Base-by-base conservation (phyloP, 1,140 invertebrate species). In the Pseudomyrmex flavicornis region DNA sequence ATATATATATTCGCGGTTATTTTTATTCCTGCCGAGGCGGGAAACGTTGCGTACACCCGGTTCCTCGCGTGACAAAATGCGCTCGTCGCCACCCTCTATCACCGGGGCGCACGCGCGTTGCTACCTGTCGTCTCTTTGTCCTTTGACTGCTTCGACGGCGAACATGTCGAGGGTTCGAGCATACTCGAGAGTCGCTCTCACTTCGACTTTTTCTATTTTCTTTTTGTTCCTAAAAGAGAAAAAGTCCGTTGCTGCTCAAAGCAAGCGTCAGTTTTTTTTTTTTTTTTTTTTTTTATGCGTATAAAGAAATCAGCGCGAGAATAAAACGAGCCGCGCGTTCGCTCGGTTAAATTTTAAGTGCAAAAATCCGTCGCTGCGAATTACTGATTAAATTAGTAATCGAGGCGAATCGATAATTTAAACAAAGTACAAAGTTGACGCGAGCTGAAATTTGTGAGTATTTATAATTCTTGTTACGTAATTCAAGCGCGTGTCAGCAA, bases 91-190 rank as follows among this genome's bases (percentile, higher is more conserved):
- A 72, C 76, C 76, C 66, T 80, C 66, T 66, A 80, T 80, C 76
- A 80, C 70, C 54, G 79, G 83, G 76, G 83, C 83, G 50, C 70
- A 26, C 56, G 66, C 68, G 89, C 86, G 91, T 90, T 88, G 66
- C 35, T 76, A 76, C 61, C 74, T 76, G 54, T 86, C 87, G 88
- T 87, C 65, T 80, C 66, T 80, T 66, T 70, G 76, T 80, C 66
- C 66, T 80, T 80, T 80, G 76, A 80, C 66, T 72, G 76, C 66
- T 70, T 80, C 76, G 66, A 59, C 54, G 54, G 66, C 54, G 20
- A 58, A 63, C 50, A 15, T 56, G 63, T 15, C 74, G 54, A 72
- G 76, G 65, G 76, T 80, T 80, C 66, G 56, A 72, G 66, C 76
- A 70, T 66, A 54, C 66, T 80, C 66, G 54, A 72, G 76, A 72